Base-by-base conservation (phyloP, 2,888 invertebrate genomes). In the Trissolcus brochymenae region DNA sequence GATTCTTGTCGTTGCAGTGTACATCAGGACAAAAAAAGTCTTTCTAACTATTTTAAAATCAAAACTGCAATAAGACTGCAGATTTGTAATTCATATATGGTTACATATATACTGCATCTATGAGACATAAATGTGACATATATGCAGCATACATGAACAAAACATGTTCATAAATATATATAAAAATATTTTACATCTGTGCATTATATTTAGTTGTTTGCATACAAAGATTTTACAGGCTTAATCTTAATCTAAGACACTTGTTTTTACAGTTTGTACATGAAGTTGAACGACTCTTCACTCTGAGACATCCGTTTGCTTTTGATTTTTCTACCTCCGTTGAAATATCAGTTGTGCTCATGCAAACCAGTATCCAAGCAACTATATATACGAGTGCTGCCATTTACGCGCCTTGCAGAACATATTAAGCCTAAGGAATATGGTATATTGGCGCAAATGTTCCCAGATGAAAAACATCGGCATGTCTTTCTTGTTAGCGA, bases 401-500 rank as follows among this genome's bases (percentile, higher is more conserved):
- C 78, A 74, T 71, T 78, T 72, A 71, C 64, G 57, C 78, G 60
- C 73, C 59, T 74, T 74, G 76, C 76, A 51, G 25, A 40, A 40
- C 17, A 25, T 54, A 29, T 66, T 35, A 51, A 55, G 43, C 13
- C 25, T 4, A 25, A 46, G 51, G 65, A 55, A 68, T 72, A 64
- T 64, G 68, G 68, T 60, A 65, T 64, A 70, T 25, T 64, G 68
- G 49, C 62, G 76, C 62, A 57, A 60, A 59, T 53, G 67, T 71
- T 59, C 25, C 19, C 56, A 56, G 43, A 57, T 62, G 54, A 56
- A 25, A 66, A 76, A 71, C 76, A 71, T 57, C 55, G 57, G 56
- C 66, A 19, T 73, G 68, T 76, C 68, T 73, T 46, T 68, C 77
- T 77, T 53, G 77, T 73, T 73, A 73, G 72, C 77, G 73, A 64